Base-by-base conservation (phyloP, 2,797 vertebrate species). In the Muraenolepis orangiensis region DNA sequence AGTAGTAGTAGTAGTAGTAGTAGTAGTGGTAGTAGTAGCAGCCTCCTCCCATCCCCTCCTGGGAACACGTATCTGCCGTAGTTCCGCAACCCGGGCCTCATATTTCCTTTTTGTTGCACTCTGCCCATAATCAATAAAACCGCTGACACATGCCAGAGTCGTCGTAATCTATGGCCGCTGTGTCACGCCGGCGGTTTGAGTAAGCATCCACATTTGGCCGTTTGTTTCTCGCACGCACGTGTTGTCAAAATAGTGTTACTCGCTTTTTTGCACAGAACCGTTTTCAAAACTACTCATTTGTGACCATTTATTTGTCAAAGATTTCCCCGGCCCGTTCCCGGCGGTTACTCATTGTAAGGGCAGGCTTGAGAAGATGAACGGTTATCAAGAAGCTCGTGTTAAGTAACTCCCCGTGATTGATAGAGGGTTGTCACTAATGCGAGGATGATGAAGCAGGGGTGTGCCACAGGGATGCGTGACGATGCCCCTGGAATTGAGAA, bases 361-460 rank as follows among this genome's bases (percentile, higher is more conserved):
- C n/a, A 64, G 57, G 57, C n/a, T 85, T 78, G 74, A 76, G 76
- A 85, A 78, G 81, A 88, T 81, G 81, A 90, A 82, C 81, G 40
- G 82, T 86, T 81, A 83, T 87, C 82, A 85, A 85, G 82, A 72
- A 80, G 80, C 82, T 83, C 73, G 81, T 84, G 81, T 81, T 73
- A 66, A 82, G 74, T 81, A 86, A 84, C 81, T 80, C 84, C 80
- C 76, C 80, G 76, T 91, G 91, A 93, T 87, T 90, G 90, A 93
- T 92, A 79, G 84, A 68, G 18, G 85, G 77, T 87, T 83, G 85
- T 90, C 84, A 86, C 87, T 90, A 90, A 91, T 85, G 82, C 84
- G 68, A 86, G 87, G 88, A 90, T 92, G 89, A 90, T 87, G 91
- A 91, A 88, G 86, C 81, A 72, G 68, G 83, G 70, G 75, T 69